Percentiles rank a stretch among this genome's conserved stretches.
Evolutionary conservation across 2,797 vertebrate genomes (phyloP).

Genomic region (Silurus aristotelis): DNA sequence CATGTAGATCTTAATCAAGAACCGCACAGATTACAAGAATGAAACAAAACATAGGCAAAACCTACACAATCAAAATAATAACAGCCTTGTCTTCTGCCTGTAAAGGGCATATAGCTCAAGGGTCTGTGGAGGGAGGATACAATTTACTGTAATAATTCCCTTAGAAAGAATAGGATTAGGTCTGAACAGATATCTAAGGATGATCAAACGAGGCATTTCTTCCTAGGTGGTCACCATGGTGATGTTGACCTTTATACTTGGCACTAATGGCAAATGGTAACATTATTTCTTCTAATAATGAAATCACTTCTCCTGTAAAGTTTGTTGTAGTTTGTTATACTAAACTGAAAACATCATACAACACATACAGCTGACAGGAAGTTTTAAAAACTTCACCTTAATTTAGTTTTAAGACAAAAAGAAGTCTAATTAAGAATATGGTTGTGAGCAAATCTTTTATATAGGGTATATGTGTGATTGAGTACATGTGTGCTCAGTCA

Average conservation of each 20-base stretch:
- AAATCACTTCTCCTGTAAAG: conserved; percentile 24
- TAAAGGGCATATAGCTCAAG: conserved; percentile 72
- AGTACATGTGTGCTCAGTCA: too few species aligned
- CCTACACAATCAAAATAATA: conserved; percentile 44
- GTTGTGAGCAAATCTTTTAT: too few species aligned
- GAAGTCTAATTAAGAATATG: background rate
- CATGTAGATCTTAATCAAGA: conserved; percentile 12
- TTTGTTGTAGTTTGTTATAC: background rate
- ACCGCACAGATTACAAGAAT: conserved; percentile 21
- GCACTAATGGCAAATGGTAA: conserved; percentile 48
- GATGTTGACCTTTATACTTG: conserved; percentile 74
- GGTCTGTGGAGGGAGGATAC: conserved; percentile 67
- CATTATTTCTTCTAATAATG: conserved; percentile 40
- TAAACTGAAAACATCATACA: background rate
- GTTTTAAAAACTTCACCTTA: background rate
- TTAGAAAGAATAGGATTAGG: conserved; percentile 73
- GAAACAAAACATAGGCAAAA: conserved; percentile 29
- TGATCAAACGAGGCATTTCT: conserved; percentile 63
- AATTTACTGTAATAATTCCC: conserved; percentile 76
- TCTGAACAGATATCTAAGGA: conserved; percentile 68
- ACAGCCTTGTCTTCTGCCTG: conserved; percentile 42
- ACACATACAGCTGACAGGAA: background rate
- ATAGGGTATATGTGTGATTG: too few species aligned
- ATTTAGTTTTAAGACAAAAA: background rate
- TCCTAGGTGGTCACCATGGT: conserved; percentile 72